These are phyloP conservation scores for Melieria omissa DNA, from an alignment of 2,888 invertebrate species.

Conservation along the genomic window DNA sequence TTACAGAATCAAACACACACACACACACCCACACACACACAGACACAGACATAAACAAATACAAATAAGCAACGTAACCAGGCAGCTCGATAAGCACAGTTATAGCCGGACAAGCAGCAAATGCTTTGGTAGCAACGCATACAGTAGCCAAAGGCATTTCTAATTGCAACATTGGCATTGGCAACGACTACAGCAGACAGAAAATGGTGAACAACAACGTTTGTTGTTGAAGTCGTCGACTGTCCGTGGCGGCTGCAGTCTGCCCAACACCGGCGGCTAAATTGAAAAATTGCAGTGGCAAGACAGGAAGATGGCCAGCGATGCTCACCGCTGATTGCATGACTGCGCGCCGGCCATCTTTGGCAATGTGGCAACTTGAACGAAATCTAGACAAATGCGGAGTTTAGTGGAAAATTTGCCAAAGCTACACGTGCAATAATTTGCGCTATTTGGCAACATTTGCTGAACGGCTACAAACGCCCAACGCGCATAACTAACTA, in stretches of 20 bases:
- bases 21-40: neutral
- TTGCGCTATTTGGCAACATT: slow-evolving; percentile 40
- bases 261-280: slow-evolving; percentile 13
- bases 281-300: slow-evolving; percentile 30
- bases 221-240: neutral
- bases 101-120: slow-evolving; percentile 15
- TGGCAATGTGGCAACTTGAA: slow-evolving; percentile 13
- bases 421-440: slow-evolving; percentile 33
- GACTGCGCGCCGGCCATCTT: slow-evolving; percentile 31
- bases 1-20: neutral
- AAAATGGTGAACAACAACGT: neutral
- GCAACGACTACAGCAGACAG: slow-evolving; percentile 45
- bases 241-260: slow-evolving; percentile 13
- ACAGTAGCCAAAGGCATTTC: slow-evolving; percentile 56
- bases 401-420: slow-evolving; percentile 10
- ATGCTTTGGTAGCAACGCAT: neutral
- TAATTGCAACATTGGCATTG: slow-evolving; percentile 54
- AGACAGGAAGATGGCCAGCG: slow-evolving; percentile 2
- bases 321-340: slow-evolving; percentile 7
- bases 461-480: slow-evolving; percentile 32
- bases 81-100: neutral
- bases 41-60: neutral
- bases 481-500: slow-evolving; percentile 9
- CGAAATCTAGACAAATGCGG: slow-evolving; percentile 21
- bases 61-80: neutral